Conservation (phyloP, 2,113 vertebrate species). For the Stercorarius parasiticus region DNA sequence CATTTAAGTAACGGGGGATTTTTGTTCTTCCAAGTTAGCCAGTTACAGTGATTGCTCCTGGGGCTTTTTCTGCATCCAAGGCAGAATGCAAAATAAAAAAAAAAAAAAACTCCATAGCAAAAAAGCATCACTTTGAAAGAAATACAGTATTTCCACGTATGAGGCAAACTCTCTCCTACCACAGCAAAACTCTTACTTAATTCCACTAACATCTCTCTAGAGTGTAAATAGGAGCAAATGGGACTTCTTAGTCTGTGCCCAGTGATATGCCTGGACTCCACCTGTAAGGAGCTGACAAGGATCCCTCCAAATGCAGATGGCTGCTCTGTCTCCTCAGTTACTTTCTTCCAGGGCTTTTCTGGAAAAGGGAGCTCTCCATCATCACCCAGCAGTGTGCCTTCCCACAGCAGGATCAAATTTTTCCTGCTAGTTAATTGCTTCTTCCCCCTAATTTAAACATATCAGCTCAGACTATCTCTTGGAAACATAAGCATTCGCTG, state of each 20-base stretch:
- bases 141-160: background rate
- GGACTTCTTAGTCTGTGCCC: background rate
- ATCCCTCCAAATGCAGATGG: background rate
- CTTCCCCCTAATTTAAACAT: background rate
- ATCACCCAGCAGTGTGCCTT: background rate
- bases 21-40: background rate
- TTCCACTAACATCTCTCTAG: background rate
- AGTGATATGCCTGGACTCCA: fast-evolving
- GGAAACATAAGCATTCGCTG: background rate
- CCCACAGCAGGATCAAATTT: background rate
- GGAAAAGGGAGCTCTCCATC: background rate
- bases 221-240: background rate
- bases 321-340: background rate
- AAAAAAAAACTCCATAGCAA: too few relatives aligned
- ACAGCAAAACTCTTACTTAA: background rate
- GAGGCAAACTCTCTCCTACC: background rate
- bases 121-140: background rate
- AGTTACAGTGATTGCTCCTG: background rate
- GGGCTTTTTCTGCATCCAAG: background rate
- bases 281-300: fast-evolving
- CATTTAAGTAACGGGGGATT: background rate
- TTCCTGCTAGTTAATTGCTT: background rate
- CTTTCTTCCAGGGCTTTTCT: background rate
- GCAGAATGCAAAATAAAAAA: background rate
- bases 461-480: background rate